A percentile compares a stretch with the other conserved stretches of the same genome.
Evolutionary conservation across 2,888 invertebrate genomes (phyloP).

Genomic region (Petrolisthes cinctipes): DNA sequence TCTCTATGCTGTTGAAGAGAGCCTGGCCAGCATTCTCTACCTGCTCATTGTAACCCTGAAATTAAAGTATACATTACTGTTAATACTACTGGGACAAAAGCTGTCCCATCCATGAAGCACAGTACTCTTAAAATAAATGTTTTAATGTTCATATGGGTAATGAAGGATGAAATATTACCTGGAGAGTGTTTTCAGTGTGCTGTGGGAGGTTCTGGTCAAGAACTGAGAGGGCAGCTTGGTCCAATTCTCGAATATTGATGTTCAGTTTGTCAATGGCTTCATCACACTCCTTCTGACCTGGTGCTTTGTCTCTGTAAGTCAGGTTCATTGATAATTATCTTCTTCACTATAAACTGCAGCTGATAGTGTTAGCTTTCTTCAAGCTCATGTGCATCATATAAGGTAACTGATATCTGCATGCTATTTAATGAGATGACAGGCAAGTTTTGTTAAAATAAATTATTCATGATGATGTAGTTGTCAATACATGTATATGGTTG

Average conservation of each 20-base stretch:
- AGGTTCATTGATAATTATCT: too few relatives aligned
- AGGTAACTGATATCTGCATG: too few relatives aligned
- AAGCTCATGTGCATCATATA: too few relatives aligned
- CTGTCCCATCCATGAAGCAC: not conserved
- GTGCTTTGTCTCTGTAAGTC: conserved; percentile 87
- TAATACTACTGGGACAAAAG: not conserved
- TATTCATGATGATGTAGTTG: too few relatives aligned
- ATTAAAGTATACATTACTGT: not conserved
- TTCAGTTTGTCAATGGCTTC: conserved; percentile 83
- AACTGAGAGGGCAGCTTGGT: conserved; percentile 88
- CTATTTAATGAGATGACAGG: too few relatives aligned
- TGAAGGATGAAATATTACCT: conserved; percentile 31
- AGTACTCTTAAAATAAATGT: not conserved
- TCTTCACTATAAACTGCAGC: too few relatives aligned
- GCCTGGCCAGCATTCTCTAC: conserved; percentile 78
- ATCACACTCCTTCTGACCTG: conserved; percentile 95
- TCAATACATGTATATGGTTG: too few relatives aligned
- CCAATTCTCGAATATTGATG: conserved; percentile 83
- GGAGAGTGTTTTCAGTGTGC: conserved; percentile 78
- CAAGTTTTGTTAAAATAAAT: too few relatives aligned
- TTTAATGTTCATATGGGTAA: not conserved
- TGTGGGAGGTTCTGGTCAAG: conserved; percentile 84
- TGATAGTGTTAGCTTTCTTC: too few relatives aligned
- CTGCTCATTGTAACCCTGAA: conserved; percentile 81
- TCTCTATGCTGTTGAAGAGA: conserved; percentile 77